Conservation (phyloP, 2,797 vertebrate species). For the Cirrhinus mrigala region DNA sequence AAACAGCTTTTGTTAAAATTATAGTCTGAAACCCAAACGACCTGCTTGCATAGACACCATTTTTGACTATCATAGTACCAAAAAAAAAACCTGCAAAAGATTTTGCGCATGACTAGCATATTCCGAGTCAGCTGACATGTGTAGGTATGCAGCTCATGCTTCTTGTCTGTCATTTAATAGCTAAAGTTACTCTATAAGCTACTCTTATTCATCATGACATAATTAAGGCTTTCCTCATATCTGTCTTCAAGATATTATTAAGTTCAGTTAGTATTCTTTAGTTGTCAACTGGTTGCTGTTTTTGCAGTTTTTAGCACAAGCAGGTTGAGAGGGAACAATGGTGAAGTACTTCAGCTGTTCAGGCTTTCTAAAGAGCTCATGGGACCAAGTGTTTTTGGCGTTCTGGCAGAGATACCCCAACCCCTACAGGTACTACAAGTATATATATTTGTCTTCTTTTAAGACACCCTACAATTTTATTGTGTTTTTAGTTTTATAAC, state of each 20-base stretch:
- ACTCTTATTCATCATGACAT: not conserved
- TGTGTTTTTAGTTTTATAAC: not conserved
- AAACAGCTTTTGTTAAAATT: not conserved
- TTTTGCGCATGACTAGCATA: not conserved
- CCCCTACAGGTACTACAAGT: constrained; percentile 87
- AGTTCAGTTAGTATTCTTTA: not conserved
- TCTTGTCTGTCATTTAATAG: not conserved
- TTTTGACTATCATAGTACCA: not conserved
- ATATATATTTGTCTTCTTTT: not conserved
- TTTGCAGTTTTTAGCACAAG: constrained; percentile 2
- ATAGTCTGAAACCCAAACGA: not conserved
- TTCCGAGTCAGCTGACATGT: not conserved
- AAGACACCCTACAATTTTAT: not conserved
- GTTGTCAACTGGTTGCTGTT: constrained; percentile 56
- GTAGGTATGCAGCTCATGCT: not conserved
- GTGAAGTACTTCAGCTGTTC: constrained; percentile 91
- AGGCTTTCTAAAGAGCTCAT: constrained; percentile 89
- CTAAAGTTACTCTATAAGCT: not conserved
- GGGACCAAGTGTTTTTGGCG: constrained; percentile 96
- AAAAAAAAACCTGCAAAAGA: not conserved
- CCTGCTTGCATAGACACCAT: not conserved
- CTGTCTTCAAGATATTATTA: not conserved
- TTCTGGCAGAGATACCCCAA: constrained; percentile 97
- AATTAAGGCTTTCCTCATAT: not conserved
- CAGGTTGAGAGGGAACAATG: constrained; percentile 81